Percentiles rank a stretch among this genome's conserved stretches.
phyloP scores from a whole-genome alignment of 1,140 invertebrate genomes.

The Neomicropteryx cornuta region DNA sequence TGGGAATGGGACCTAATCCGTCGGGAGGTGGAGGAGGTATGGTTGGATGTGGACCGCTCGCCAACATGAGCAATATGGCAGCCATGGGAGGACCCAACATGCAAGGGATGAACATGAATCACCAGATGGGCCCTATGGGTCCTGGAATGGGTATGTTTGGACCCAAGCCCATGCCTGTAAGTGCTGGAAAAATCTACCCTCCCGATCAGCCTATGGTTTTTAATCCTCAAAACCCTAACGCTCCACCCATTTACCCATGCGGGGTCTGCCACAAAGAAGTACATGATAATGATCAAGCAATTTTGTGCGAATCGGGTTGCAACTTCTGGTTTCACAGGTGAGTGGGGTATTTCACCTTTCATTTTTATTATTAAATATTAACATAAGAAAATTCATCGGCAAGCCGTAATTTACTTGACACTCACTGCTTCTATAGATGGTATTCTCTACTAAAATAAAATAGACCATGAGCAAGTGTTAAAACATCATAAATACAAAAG shows the following conservation, averaged over 20 bases:
- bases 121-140: slow-evolving; percentile 44
- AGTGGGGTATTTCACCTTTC: slow-evolving; percentile 19
- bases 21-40: slow-evolving; percentile 42
- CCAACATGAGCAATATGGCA: slow-evolving; percentile 49
- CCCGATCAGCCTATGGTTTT: slow-evolving; percentile 95
- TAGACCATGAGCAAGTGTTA: too few species aligned
- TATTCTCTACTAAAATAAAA: too few species aligned
- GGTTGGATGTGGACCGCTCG: slow-evolving; percentile 45
- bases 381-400: too few species aligned
- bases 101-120: slow-evolving; percentile 41
- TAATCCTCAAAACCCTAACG: slow-evolving; percentile 96
- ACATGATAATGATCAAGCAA: slow-evolving; percentile 96
- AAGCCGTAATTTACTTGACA: too few species aligned
- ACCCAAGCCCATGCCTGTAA: slow-evolving; percentile 72
- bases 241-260: slow-evolving; percentile 94
- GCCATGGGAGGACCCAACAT: slow-evolving; percentile 46
- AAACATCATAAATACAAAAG: too few species aligned
- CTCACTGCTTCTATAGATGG: too few species aligned
- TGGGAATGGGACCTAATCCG: slow-evolving; percentile 41
- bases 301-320: slow-evolving; percentile 95
- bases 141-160: slow-evolving; percentile 52
- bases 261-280: slow-evolving; percentile 97
- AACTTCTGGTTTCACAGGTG: slow-evolving; percentile 98
- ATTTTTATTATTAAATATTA: too few species aligned
- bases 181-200: slow-evolving; percentile 87